Base-by-base conservation (phyloP, 2,888 invertebrate species). In the Nysson spinosus region DNA sequence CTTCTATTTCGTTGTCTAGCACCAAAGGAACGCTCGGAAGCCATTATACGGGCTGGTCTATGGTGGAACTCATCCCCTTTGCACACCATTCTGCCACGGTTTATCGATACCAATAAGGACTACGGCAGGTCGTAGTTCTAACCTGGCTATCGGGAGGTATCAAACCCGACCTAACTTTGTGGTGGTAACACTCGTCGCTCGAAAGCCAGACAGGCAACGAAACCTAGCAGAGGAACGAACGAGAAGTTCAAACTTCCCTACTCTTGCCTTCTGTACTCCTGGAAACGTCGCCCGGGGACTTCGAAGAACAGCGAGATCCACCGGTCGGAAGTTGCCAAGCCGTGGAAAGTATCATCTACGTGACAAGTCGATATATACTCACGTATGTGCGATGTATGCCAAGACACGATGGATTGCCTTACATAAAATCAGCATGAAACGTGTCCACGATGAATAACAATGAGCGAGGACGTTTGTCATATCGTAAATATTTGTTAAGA, bases 101-200 rank as follows among this genome's bases (percentile, higher is more conserved):
- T 82, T 81, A 81, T 82, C 81, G 82, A 83, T 77, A 77, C 71
- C 80, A 83, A 83, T 81, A 82, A 80, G 77, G 69, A 50, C 57
- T 34, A 42, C 30, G 62, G 61, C 54, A 44, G 65, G 46, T 60
- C 61, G 66, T 67, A 62, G 65, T 58, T 68, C 61, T 62, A 64
- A 67, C 71, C 61, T 72, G 64, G 58, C 64, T 14, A 72, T 65
- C 57, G 46, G 47, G 61, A 46, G 52, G 47, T 32, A 56, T 55
- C 61, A 26, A 46, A 40, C 30, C 42, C 30, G 12, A 64, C 26
- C 51, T 57, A 65, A 69, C 67, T 75, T 64, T 34, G 35, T 35
- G 51, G n/a, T n/a, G 58, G 32, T 16, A 39, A 49, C 50, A 30
- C 40, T 51, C 50, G 11, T 4, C 34, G 24, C 30, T 20, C 42